Conservation (phyloP, 1,140 invertebrate genomes). For the Pseudachorutes palmiensis region DNA sequence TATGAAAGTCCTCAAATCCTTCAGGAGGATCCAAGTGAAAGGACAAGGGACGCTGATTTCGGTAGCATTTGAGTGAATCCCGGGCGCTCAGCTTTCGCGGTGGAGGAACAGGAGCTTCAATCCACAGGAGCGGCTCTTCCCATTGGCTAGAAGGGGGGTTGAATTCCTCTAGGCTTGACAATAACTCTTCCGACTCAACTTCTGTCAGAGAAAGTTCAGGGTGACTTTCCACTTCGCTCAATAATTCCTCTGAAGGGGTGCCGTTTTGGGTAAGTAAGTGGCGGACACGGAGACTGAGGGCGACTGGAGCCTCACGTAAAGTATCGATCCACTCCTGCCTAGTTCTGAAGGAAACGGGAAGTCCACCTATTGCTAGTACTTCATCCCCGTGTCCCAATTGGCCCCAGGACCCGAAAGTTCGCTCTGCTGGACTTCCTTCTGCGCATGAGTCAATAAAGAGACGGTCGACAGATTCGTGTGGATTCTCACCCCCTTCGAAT, state of each 20-base stretch:
- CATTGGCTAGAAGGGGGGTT: no score
- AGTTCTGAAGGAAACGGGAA: slow-evolving; percentile 65
- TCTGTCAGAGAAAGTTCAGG: no score
- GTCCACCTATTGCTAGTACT: slow-evolving; percentile 72
- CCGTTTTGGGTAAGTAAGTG: slow-evolving; percentile 49
- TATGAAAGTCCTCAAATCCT: neutral
- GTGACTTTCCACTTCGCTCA: no score
- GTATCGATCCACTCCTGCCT: slow-evolving; percentile 76
- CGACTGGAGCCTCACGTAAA: slow-evolving; percentile 61
- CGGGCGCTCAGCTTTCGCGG: neutral
- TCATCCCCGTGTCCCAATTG: slow-evolving; percentile 72
- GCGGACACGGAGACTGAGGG: slow-evolving; percentile 60
- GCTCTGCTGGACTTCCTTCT: slow-evolving; percentile 73
- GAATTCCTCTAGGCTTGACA: no score
- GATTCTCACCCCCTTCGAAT: slow-evolving; percentile 61
- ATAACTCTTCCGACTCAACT: no score
- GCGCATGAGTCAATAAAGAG: slow-evolving; percentile 84
- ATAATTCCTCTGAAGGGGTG: neutral
- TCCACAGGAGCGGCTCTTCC: neutral
- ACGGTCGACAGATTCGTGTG: slow-evolving; percentile 57
- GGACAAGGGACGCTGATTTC: neutral
- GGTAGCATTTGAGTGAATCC: neutral
- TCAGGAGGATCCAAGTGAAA: neutral
- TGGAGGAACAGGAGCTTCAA: neutral
- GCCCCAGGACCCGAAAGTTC: slow-evolving; percentile 69